Percentiles rank a stretch among this genome's conserved stretches.
These are phyloP conservation scores for Chrysodeixis includens DNA, from an alignment of 2,888 invertebrate genomes.

Conservation along the genomic window DNA sequence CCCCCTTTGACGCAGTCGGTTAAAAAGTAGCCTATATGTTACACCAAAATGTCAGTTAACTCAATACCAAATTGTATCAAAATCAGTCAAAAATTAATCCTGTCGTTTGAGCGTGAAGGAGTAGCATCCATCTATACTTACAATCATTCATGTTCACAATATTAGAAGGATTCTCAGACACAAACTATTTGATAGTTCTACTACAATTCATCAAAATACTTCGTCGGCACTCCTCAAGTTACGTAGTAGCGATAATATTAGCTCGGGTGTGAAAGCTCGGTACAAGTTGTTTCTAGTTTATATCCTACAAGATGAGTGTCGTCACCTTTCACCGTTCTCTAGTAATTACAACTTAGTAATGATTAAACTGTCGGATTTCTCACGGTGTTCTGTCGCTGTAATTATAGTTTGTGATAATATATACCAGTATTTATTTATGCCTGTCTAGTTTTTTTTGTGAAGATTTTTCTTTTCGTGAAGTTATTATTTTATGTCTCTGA, in stretches of 20 bases:
- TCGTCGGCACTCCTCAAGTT: neutral
- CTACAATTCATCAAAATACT: neutral
- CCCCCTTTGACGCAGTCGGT: no score
- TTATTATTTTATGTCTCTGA: no score
- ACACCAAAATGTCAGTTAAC: no score
- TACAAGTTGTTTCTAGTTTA: slow-evolving; percentile 13
- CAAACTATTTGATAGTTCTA: neutral
- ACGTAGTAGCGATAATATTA: slow-evolving; percentile 1
- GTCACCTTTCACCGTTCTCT: slow-evolving; percentile 5
- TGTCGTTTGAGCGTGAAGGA: no score
- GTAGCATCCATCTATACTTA: no score
- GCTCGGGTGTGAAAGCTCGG: slow-evolving; percentile 13
- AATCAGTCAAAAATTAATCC: no score
- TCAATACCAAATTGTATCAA: no score
- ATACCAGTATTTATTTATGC: neutral
- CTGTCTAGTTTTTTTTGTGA: neutral
- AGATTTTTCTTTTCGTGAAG: neutral
- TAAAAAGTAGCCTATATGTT: no score
- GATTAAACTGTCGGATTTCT: slow-evolving; percentile 3
- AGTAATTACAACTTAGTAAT: slow-evolving; percentile 1
- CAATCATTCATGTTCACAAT: no score
- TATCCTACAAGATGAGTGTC: neutral
- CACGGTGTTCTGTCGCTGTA: neutral
- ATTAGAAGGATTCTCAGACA: no score
- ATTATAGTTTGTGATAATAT: neutral